phyloP scores from a whole-genome alignment of 2,888 invertebrate species.

The Teinopalpus imperialis region DNA sequence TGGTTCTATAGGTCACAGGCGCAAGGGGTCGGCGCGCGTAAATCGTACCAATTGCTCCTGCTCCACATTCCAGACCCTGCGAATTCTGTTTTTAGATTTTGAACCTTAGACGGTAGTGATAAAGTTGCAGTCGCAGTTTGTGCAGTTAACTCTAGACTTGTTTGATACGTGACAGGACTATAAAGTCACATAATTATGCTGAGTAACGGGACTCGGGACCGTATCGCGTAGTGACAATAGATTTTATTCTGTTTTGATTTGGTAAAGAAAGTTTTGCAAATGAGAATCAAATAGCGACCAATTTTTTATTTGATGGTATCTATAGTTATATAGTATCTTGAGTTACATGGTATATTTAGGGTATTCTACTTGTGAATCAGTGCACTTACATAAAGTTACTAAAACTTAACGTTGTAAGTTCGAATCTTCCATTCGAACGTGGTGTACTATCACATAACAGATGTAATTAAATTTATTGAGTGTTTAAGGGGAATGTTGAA shows the following conservation, averaged over 20 bases:
- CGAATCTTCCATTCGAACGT: too few species aligned
- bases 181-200: slow-evolving; percentile 38
- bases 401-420: too few species aligned
- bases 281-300: neutral
- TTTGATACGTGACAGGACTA: slow-evolving; percentile 59
- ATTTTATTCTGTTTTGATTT: slow-evolving; percentile 25
- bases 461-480: too few species aligned
- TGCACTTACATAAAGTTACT: too few species aligned
- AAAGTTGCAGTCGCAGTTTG: slow-evolving; percentile 32
- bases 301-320: too few species aligned
- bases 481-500: too few species aligned
- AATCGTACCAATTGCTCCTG: slow-evolving; percentile 61
- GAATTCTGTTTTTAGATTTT: slow-evolving; percentile 31
- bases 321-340: too few species aligned
- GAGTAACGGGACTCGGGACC: slow-evolving; percentile 40
- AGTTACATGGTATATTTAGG: too few species aligned
- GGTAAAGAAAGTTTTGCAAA: slow-evolving; percentile 16
- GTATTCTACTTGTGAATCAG: too few species aligned
- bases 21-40: slow-evolving; percentile 56
- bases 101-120: slow-evolving; percentile 34
- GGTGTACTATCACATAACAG: too few species aligned
- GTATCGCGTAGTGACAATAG: slow-evolving; percentile 27
- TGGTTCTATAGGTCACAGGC: slow-evolving; percentile 72
- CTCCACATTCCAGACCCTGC: slow-evolving; percentile 34
- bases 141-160: slow-evolving; percentile 30